A percentile compares a stretch with the other conserved stretches of the same genome.
phyloP scores from a whole-genome alignment of 2,113 vertebrate species.

The Pampusana beccarii region DNA sequence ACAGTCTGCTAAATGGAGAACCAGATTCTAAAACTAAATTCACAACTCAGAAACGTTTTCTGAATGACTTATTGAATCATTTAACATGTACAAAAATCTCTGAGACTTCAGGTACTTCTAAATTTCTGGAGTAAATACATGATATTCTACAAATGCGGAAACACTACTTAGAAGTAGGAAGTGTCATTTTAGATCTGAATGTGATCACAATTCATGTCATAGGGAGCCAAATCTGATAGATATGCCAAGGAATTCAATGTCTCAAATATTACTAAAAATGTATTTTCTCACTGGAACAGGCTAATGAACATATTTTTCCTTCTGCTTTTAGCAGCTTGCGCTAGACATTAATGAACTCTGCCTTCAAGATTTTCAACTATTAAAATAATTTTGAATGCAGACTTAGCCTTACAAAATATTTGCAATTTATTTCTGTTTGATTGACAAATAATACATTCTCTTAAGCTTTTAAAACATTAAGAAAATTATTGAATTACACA shows the following conservation, averaged over 20 bases:
- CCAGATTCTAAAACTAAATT: not conserved
- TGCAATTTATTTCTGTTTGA: not conserved
- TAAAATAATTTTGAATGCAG: not conserved
- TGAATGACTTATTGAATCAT: not conserved
- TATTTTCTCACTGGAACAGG: not conserved
- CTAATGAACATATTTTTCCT: not conserved
- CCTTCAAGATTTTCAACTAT: not conserved
- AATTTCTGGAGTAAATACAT: not conserved
- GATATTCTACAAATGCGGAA: not conserved
- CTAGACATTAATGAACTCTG: not conserved
- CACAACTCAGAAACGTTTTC: not conserved
- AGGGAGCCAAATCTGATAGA: not conserved
- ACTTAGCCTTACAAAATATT: not conserved
- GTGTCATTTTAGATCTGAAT: not conserved
- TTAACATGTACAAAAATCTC: not conserved
- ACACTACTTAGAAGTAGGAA: not conserved
- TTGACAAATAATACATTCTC: not conserved
- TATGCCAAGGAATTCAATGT: not conserved
- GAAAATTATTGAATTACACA: not conserved
- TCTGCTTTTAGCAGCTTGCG: not conserved
- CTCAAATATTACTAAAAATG: not conserved
- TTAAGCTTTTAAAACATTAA: not conserved
- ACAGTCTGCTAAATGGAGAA: not conserved
- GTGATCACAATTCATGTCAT: not conserved
- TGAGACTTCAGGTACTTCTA: not conserved